These are phyloP conservation scores for Stegophylla sp. DNA, from an alignment of 2,888 invertebrate genomes.

Conservation along the genomic window DNA sequence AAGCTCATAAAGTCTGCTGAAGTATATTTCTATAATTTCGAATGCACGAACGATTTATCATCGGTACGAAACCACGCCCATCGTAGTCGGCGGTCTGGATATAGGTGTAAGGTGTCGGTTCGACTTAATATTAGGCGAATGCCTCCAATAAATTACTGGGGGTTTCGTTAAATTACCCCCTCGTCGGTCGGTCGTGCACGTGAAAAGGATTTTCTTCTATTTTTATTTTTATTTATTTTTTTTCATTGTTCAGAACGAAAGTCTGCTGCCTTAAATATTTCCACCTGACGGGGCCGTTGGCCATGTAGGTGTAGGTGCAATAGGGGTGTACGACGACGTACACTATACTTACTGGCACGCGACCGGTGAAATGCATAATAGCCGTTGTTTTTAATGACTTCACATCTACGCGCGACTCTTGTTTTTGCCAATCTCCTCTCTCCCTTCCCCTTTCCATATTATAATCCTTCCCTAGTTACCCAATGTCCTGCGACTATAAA, in stretches of 20 bases:
- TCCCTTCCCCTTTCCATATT: neutral
- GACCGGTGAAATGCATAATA: slow-evolving; percentile 55
- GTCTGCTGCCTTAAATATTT: slow-evolving; percentile 23
- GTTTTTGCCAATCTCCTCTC: slow-evolving; percentile 34
- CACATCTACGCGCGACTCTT: slow-evolving; percentile 42
- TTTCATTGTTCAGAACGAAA: slow-evolving; percentile 20
- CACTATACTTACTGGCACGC: slow-evolving; percentile 53
- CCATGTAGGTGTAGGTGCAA: slow-evolving; percentile 1
- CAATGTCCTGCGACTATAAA: slow-evolving; percentile 36
- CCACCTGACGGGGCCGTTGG: slow-evolving; percentile 5
- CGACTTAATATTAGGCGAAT: slow-evolving; percentile 36
- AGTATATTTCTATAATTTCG: slow-evolving; percentile 17
- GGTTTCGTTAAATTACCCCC: slow-evolving; percentile 33
- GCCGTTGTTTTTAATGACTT: slow-evolving; percentile 56
- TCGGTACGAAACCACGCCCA: slow-evolving; percentile 35
- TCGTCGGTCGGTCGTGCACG: slow-evolving; percentile 26
- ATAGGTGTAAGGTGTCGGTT: slow-evolving; percentile 47
- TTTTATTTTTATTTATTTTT: slow-evolving; percentile 3
- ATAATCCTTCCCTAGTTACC: slow-evolving; percentile 1
- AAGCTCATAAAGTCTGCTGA: slow-evolving; percentile 21
- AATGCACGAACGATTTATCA: slow-evolving; percentile 40
- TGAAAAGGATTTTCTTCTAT: slow-evolving; percentile 28
- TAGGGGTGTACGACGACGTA: slow-evolving; percentile 24
- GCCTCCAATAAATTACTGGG: slow-evolving; percentile 49
- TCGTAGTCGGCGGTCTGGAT: slow-evolving; percentile 11